A percentile compares a stretch with the other conserved stretches of the same genome.
Conservation (phyloP, 2,797 vertebrate genomes). For the Cheirogaleus major region DNA sequence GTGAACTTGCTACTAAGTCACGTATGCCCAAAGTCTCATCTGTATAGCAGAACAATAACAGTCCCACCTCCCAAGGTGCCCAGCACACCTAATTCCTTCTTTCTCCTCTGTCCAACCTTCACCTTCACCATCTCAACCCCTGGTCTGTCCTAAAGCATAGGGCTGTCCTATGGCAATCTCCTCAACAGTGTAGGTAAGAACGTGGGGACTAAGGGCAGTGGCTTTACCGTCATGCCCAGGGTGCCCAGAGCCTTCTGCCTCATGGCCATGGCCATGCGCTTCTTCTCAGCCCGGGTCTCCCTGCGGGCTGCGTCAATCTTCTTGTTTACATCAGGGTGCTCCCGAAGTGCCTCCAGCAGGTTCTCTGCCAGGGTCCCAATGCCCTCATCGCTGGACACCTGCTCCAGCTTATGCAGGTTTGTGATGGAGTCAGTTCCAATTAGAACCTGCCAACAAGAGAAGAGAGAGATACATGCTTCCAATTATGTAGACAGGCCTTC, state of each 20-base stretch:
- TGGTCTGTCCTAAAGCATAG: neutral
- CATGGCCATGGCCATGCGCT: slow-evolving; percentile 99
- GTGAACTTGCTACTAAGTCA: neutral
- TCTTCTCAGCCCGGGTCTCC: slow-evolving; percentile 98
- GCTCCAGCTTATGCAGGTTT: slow-evolving; percentile 98
- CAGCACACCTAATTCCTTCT: neutral
- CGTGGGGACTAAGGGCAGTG: fast-evolving
- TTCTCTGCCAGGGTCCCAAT: slow-evolving; percentile 98
- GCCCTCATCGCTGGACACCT: slow-evolving; percentile 98
- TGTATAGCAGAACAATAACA: neutral
- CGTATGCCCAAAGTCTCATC: neutral
- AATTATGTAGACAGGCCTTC: neutral
- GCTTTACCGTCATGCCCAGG: slow-evolving; percentile 96
- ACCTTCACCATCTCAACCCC: neutral
- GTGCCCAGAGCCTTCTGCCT: slow-evolving; percentile 98
- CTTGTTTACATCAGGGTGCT: slow-evolving; percentile 95
- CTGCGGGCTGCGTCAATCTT: slow-evolving; percentile 97
- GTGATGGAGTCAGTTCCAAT: slow-evolving; percentile 98
- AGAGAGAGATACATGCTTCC: neutral
- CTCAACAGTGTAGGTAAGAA: neutral
- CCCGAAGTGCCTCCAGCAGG: slow-evolving; percentile 95
- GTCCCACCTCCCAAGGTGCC: neutral
- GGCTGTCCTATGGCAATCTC: neutral
- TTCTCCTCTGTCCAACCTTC: neutral
- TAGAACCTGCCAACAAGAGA: slow-evolving; percentile 87